Percentiles rank a stretch among this genome's conserved stretches.
phyloP scores from a whole-genome alignment of 2,797 vertebrate genomes.

The Aplochiton taeniatus region DNA sequence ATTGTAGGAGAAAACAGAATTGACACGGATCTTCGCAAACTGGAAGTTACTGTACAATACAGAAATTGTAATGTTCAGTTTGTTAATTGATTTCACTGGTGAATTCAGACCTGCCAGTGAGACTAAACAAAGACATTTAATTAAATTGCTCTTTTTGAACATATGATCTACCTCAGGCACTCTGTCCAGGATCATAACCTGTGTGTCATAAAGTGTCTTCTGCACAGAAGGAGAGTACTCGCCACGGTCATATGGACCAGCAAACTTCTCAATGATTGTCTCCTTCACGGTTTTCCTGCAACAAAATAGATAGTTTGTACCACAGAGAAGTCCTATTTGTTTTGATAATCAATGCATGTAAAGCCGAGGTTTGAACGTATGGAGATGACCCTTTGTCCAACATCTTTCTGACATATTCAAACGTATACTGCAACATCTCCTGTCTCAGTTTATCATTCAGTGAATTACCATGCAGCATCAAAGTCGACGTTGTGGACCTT shows the following conservation, averaged over 20 bases:
- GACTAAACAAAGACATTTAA: no score
- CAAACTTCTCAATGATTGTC: slow-evolving; percentile 86
- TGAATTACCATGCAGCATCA: slow-evolving; percentile 83
- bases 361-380: no score
- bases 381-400: background rate
- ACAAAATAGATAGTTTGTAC: background rate
- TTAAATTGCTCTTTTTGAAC: slow-evolving; percentile 7
- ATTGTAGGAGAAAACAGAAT: no score
- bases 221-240: slow-evolving; percentile 93
- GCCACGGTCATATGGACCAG: slow-evolving; percentile 86
- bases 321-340: no score
- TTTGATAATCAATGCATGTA: no score
- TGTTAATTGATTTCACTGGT: no score
- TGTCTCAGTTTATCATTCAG: background rate
- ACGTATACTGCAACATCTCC: background rate
- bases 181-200: slow-evolving; percentile 78
- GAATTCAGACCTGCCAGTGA: no score
- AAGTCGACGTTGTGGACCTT: slow-evolving; percentile 76
- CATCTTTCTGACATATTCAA: background rate
- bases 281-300: slow-evolving; percentile 82
- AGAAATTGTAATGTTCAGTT: no score
- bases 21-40: no score
- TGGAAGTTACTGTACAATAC: no score
- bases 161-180: slow-evolving; percentile 78
- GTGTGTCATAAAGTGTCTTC: slow-evolving; percentile 90